Base-by-base conservation (phyloP, 1,140 invertebrate genomes). In the Drosophila lacertosa region DNA sequence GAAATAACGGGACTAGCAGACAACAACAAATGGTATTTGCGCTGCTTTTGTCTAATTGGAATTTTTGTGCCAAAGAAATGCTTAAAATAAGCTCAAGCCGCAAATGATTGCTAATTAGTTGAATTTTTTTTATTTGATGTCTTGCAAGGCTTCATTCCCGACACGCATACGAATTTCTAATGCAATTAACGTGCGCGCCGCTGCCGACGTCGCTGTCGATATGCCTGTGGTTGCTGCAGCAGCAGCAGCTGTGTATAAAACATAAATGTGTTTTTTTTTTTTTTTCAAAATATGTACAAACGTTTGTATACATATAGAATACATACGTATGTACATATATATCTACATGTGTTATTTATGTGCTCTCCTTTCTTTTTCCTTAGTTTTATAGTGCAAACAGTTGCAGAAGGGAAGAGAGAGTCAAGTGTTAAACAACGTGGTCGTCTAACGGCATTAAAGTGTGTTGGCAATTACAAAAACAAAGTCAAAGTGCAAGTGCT, bases 91-190 rank as follows among this genome's bases (percentile, higher is more conserved):
- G 55, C 48, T 66, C 62, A 24, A 75, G 76, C 80, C 65, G 76
- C 79, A 81, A 67, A 84, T 86, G 69, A 86, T 81, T 66, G 81
- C 77, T 80, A 76, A 84, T 76, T 76, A 84, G 77, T 66, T 86
- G 57, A 53, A 72, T 55, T 58, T 37, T 47, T 29, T 58, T 59
- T 74, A 48, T 50, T 67, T 45, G 59, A 50, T 54, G 51, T 60
- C 51, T 70, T 70, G 66, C 64, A 78, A 74, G 77, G 76, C 70
- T 74, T 74, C 66, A 67, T 59, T 53, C 63, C 33, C 69, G 69
- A 72, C 69, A 72, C 69, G 77, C 79, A 73, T 77, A 74, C 77
- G 82, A 86, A 81, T 86, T 88, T 86, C 74, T 86, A 86, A 86
- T 86, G 75, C 73, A 83, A 83, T 83, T 83, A 83, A 82, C 63